Conservation (phyloP, 2,888 invertebrate species). For the Anoplius nigerrimus region DNA sequence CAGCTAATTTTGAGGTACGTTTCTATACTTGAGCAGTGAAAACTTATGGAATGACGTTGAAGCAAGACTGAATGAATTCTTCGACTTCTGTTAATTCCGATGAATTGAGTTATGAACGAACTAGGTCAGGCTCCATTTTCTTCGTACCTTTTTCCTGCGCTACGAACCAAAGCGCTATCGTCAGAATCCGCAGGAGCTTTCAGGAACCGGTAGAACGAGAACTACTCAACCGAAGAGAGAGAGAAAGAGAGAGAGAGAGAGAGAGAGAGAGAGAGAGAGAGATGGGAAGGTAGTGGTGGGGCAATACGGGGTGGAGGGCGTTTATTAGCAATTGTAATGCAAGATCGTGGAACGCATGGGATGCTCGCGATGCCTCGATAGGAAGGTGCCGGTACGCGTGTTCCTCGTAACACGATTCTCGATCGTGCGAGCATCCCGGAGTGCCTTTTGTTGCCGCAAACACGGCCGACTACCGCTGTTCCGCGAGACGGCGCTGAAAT, state of each 20-base stretch:
- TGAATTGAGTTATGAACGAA: no score
- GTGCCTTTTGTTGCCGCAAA: conserved; percentile 18
- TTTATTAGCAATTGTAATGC: conserved; percentile 69
- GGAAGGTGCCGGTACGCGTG: conserved; percentile 60
- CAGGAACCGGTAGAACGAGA: conserved; percentile 18
- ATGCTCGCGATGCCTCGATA: conserved; percentile 62
- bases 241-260: conserved; percentile 11
- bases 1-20: no score
- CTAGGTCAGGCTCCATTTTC: no score
- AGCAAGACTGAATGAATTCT: no score
- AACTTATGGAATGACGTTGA: no score
- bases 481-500: not conserved
- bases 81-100: no score
- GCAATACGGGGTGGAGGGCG: conserved; percentile 42
- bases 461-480: not conserved
- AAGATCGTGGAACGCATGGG: conserved; percentile 63
- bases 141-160: no score
- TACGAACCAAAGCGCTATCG: no score
- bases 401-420: conserved; percentile 58
- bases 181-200: not conserved
- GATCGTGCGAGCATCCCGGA: conserved; percentile 33
- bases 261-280: conserved; percentile 27
- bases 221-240: conserved; percentile 8
- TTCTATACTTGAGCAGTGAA: no score
- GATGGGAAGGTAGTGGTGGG: conserved; percentile 23